Percentiles rank a stretch among this genome's conserved stretches.
Evolutionary conservation across 2,888 invertebrate genomes (phyloP).

Genomic region (Heteropelma amictum): DNA sequence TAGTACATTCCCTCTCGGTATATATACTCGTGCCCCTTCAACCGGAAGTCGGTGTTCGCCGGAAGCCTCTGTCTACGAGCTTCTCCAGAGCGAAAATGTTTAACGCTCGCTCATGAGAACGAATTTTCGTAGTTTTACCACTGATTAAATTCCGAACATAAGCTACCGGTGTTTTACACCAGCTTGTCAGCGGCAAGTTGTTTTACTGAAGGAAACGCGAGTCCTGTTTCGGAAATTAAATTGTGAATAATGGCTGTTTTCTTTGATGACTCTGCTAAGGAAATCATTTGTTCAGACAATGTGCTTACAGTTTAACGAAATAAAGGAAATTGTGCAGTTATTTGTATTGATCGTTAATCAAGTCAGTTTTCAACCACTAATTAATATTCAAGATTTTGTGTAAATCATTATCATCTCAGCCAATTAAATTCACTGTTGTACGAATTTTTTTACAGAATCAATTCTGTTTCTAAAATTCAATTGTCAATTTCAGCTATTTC

Average conservation of each 20-base stretch:
- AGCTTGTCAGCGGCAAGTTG: constrained; percentile 30
- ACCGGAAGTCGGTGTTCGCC: constrained; percentile 71
- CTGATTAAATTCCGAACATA: constrained; percentile 43
- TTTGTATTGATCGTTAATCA: too few relatives aligned
- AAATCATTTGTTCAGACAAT: not conserved
- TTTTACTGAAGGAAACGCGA: constrained; percentile 46
- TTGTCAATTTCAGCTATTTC: too few relatives aligned
- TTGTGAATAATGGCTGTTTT: constrained; percentile 20
- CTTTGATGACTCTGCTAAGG: not conserved
- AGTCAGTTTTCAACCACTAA: too few relatives aligned
- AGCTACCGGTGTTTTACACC: constrained; percentile 32
- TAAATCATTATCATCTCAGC: too few relatives aligned
- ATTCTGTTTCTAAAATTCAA: too few relatives aligned
- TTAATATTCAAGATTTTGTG: too few relatives aligned
- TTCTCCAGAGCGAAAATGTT: constrained; percentile 55
- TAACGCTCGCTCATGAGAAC: constrained; percentile 64
- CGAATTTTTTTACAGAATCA: too few relatives aligned
- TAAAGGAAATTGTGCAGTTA: too few relatives aligned
- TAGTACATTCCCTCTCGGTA: constrained; percentile 10
- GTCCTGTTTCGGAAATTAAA: constrained; percentile 31
- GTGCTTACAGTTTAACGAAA: too few relatives aligned
- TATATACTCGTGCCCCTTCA: constrained; percentile 60
- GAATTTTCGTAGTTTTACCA: constrained; percentile 63
- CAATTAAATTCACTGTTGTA: too few relatives aligned
- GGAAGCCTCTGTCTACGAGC: constrained; percentile 70